phyloP scores from a whole-genome alignment of 2,888 invertebrate genomes.

The Hanleya hanleyi region DNA sequence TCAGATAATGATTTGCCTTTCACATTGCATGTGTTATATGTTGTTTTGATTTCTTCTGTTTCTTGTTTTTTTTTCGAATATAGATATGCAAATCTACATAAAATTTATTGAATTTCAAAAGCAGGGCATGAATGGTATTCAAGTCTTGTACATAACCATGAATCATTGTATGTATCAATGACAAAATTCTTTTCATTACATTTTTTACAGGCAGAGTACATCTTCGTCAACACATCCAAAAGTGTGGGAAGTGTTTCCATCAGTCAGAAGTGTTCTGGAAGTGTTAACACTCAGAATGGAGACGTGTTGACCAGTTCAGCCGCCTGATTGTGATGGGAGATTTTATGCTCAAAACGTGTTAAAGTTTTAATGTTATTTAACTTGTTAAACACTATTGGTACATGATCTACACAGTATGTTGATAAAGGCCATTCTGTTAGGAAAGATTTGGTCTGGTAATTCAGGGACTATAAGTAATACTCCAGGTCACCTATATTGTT shows the following conservation, averaged over 20 bases:
- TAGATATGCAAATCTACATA: neutral
- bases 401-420: no score
- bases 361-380: no score
- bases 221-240: slow-evolving; percentile 53
- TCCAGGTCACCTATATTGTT: no score
- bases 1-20: no score
- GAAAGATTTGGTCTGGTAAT: no score
- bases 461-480: no score
- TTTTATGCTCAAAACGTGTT: no score
- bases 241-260: slow-evolving; percentile 63
- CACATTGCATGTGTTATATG: neutral
- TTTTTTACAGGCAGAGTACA: slow-evolving; percentile 43
- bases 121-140: neutral
- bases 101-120: neutral
- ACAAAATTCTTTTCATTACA: neutral
- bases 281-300: slow-evolving; percentile 41
- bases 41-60: neutral
- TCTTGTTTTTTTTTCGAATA: neutral
- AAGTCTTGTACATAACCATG: neutral
- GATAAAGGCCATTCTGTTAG: no score
- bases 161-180: neutral
- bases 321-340: no score
- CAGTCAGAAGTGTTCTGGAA: slow-evolving; percentile 61
- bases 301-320: slow-evolving; percentile 1
- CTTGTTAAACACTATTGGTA: no score